phyloP scores from a whole-genome alignment of 64 coral and sea anemone genomes.

The Orbicella faveolata region DNA sequence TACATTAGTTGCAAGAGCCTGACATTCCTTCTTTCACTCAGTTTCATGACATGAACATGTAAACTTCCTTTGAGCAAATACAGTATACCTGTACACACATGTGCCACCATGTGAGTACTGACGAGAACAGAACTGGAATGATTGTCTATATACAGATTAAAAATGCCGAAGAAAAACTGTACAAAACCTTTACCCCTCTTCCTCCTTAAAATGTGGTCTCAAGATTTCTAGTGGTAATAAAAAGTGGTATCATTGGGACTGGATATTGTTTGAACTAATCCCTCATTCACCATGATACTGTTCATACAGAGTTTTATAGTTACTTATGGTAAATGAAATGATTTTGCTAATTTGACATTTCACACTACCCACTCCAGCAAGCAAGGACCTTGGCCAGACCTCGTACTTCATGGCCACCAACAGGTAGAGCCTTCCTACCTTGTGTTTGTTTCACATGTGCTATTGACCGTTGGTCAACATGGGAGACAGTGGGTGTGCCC shows the following conservation, averaged over 20 bases:
- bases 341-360: constrained; percentile 45
- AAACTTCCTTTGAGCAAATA: too few species aligned
- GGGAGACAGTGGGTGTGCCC: neutral
- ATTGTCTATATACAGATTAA: too few species aligned
- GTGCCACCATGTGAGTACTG: too few species aligned
- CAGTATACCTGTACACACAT: too few species aligned
- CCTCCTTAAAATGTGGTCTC: too few species aligned
- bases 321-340: constrained; percentile 7
- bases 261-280: neutral
- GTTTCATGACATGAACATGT: neutral
- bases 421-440: constrained; percentile 69
- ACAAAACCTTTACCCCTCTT: too few species aligned
- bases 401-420: constrained; percentile 99
- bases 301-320: neutral
- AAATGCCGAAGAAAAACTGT: too few species aligned
- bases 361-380: constrained; percentile 67
- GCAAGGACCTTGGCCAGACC: constrained; percentile 98
- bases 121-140: too few species aligned
- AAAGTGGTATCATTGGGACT: too few species aligned
- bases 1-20: too few species aligned
- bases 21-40: too few species aligned
- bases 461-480: neutral
- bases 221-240: too few species aligned
- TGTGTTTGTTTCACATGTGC: constrained; percentile 1
- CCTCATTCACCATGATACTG: neutral